Conservation (phyloP, 23 tunicate species). For the Ciona savignyi region DNA sequence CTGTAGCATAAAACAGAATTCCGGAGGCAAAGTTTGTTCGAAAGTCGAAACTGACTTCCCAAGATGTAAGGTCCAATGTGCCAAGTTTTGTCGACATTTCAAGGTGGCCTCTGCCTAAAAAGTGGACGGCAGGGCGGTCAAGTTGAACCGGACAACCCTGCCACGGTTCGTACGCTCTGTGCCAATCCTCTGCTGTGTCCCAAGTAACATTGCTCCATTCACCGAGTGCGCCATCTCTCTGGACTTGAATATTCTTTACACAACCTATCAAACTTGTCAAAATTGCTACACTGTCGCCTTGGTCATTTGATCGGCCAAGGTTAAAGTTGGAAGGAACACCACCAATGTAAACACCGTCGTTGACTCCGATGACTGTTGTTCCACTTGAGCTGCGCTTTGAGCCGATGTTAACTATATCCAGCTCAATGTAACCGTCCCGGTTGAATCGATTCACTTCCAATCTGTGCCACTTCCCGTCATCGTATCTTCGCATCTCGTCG, state of each 20-base stretch:
- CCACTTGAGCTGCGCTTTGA: constrained; percentile 22
- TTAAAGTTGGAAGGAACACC: constrained; percentile 61
- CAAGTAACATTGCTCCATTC: constrained; percentile 84
- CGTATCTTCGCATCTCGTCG: constrained; percentile 41
- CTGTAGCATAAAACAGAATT: constrained; percentile 51
- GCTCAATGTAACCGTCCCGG: constrained; percentile 62
- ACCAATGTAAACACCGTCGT: constrained; percentile 75
- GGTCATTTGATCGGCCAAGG: constrained; percentile 57
- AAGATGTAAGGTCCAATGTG: constrained; percentile 9
- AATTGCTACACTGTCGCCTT: constrained; percentile 35
- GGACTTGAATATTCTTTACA: constrained; percentile 69
- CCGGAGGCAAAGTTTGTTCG: constrained; percentile 61
- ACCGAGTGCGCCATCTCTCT: constrained; percentile 50
- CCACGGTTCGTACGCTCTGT: constrained; percentile 75
- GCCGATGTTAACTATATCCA: constrained; percentile 70
- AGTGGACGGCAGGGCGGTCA: constrained; percentile 56
- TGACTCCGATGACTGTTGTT: constrained; percentile 68
- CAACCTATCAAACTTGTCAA: constrained; percentile 54
- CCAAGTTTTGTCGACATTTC: constrained; percentile 19
- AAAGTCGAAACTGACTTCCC: constrained; percentile 47
- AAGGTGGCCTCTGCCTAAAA: constrained; percentile 74
- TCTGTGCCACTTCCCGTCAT: constrained; percentile 89
- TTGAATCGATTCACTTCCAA: constrained; percentile 76
- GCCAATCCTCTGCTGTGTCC: constrained; percentile 49
- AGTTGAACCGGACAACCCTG: constrained; percentile 81